Percentiles rank a stretch among this genome's conserved stretches.
phyloP scores from a whole-genome alignment of 2,888 invertebrate species.

The Sipha maydis region DNA sequence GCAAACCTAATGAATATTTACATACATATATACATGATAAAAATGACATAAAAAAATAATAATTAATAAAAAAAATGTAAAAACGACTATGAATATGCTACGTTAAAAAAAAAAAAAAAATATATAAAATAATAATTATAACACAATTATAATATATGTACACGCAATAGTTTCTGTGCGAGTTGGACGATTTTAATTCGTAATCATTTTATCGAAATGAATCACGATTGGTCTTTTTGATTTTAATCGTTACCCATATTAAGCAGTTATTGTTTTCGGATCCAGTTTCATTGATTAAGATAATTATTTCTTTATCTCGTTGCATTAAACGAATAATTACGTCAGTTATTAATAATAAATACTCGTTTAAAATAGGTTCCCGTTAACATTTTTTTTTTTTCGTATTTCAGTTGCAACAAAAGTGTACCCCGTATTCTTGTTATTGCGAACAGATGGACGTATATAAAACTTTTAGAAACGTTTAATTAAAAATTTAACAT shows the following conservation, averaged over 20 bases:
- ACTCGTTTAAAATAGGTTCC: no score
- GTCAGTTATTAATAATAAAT: background rate
- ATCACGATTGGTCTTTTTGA: background rate
- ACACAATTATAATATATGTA: background rate
- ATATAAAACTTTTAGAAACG: background rate
- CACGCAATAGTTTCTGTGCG: background rate
- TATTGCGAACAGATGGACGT: no score
- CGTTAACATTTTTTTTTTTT: background rate
- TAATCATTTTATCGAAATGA: background rate
- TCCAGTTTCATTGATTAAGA: no score
- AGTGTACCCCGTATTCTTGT: background rate
- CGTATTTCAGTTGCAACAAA: background rate
- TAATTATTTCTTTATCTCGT: no score
- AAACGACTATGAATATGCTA: background rate
- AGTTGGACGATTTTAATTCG: background rate
- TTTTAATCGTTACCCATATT: no score
- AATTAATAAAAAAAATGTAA: background rate
- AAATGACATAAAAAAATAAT: conserved; percentile 1
- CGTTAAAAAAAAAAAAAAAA: background rate
- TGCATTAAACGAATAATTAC: background rate
- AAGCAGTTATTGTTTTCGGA: no score
- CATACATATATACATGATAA: background rate
- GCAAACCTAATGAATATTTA: conserved; percentile 27
- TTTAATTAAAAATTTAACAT: background rate
- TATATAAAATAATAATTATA: background rate